Conservation (phyloP, 2,888 invertebrate genomes). For the Pyrochroa serraticornis region DNA sequence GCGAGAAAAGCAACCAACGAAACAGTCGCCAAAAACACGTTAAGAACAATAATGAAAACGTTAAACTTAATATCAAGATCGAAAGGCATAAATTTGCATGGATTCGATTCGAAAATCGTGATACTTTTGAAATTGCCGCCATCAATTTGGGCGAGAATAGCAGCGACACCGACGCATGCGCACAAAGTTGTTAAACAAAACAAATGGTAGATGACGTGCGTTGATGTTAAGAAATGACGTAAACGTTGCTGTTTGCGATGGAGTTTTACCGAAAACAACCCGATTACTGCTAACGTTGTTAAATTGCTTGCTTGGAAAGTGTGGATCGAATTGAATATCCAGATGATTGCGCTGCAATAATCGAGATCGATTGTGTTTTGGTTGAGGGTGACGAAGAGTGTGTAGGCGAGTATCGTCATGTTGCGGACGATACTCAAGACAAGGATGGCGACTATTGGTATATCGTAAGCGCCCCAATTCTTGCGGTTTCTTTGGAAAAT, state of each 20-base stretch:
- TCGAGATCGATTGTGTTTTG: slow-evolving; percentile 45
- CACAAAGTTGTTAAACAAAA: slow-evolving; percentile 61
- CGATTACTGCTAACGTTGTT: slow-evolving; percentile 60
- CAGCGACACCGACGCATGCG: slow-evolving; percentile 62
- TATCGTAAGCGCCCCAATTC: slow-evolving; percentile 62
- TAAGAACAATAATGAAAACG: slow-evolving; percentile 61
- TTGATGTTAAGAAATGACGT: slow-evolving; percentile 54
- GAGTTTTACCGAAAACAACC: slow-evolving; percentile 56
- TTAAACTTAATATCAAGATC: slow-evolving; percentile 59
- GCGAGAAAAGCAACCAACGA: slow-evolving; percentile 58
- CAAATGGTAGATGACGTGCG: slow-evolving; percentile 60
- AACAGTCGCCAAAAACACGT: slow-evolving; percentile 59
- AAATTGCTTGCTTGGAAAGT: slow-evolving; percentile 62
- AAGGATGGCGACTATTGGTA: slow-evolving; percentile 59
- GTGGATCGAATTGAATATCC: slow-evolving; percentile 60
- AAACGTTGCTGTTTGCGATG: slow-evolving; percentile 51
- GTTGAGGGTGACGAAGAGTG: slow-evolving; percentile 49
- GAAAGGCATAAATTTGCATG: slow-evolving; percentile 59
- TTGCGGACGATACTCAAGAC: slow-evolving; percentile 57
- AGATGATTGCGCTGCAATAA: slow-evolving; percentile 59
- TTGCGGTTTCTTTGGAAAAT: slow-evolving; percentile 61
- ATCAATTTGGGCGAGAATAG: slow-evolving; percentile 57
- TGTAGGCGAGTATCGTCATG: slow-evolving; percentile 53
- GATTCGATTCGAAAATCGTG: slow-evolving; percentile 39
- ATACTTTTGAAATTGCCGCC: slow-evolving; percentile 30